Percentiles rank a stretch among this genome's conserved stretches.
Evolutionary conservation across 2,888 invertebrate genomes (phyloP).

Genomic region (Operophtera brumata): DNA sequence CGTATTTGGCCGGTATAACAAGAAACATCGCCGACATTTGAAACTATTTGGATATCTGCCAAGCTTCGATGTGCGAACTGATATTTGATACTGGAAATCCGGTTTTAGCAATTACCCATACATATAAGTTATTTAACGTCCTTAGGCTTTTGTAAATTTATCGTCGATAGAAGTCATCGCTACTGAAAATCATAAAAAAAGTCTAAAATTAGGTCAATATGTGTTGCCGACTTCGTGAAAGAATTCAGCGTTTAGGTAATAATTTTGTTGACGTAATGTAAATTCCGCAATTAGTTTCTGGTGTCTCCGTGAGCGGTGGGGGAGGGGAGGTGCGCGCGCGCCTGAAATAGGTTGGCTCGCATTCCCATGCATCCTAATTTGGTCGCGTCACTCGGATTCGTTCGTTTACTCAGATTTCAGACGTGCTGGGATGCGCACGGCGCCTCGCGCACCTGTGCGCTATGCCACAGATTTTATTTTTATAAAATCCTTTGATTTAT

Average conservation of each 20-base stretch:
- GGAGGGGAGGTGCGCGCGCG: slow-evolving; percentile 58
- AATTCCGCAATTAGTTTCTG: slow-evolving; percentile 67
- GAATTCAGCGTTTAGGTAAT: slow-evolving; percentile 41
- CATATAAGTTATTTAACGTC: not conserved
- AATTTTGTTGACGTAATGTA: slow-evolving; percentile 51
- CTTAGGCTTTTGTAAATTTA: not conserved
- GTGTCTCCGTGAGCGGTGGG: slow-evolving; percentile 56
- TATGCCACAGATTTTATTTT: not conserved
- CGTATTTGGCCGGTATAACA: slow-evolving; percentile 57
- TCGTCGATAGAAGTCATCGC: not conserved
- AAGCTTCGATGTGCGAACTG: slow-evolving; percentile 55
- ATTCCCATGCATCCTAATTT: slow-evolving; percentile 80
- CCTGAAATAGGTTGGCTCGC: slow-evolving; percentile 70
- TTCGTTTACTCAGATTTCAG: slow-evolving; percentile 64
- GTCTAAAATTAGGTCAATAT: slow-evolving; percentile 36
- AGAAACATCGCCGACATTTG: slow-evolving; percentile 56
- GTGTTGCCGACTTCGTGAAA: slow-evolving; percentile 35
- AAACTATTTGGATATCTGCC: slow-evolving; percentile 63
- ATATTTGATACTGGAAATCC: slow-evolving; percentile 63
- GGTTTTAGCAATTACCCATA: slow-evolving; percentile 18
- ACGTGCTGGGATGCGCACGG: slow-evolving; percentile 42
- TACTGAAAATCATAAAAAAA: not conserved
- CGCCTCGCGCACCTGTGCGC: not conserved
- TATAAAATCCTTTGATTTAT: not conserved
- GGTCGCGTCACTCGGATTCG: slow-evolving; percentile 61